A percentile compares a stretch with the other conserved stretches of the same genome.
Evolutionary conservation across 2,888 invertebrate species (phyloP).

Genomic region (Drosophila imparisetae): DNA sequence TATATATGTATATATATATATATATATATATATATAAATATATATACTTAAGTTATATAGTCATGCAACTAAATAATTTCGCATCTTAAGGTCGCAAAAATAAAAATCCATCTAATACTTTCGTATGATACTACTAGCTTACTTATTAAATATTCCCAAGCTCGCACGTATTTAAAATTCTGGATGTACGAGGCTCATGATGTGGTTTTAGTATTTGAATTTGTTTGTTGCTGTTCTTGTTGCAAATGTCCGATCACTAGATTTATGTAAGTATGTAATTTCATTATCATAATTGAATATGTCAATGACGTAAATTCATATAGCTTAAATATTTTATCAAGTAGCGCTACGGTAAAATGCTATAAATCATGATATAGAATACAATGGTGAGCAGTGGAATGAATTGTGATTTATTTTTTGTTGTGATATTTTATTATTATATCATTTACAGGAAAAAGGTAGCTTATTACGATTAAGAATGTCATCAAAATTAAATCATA

Average conservation of each 20-base stretch:
- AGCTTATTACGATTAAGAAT: background rate
- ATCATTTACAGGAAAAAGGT: background rate
- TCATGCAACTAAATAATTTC: constrained; percentile 30
- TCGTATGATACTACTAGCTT: constrained; percentile 47
- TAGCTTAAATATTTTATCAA: constrained; percentile 3
- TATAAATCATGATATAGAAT: constrained; percentile 12
- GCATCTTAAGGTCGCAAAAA: constrained; percentile 35
- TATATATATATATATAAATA: constrained; percentile 1
- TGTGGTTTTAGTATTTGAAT: constrained; percentile 9
- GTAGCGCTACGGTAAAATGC: constrained; percentile 1
- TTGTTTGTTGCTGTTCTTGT: background rate
- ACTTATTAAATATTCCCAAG: constrained; percentile 25
- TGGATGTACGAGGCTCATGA: constrained; percentile 10
- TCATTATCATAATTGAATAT: background rate
- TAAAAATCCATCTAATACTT: constrained; percentile 69
- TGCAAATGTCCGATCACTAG: background rate
- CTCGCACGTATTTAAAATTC: constrained; percentile 7
- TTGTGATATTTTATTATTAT: background rate
- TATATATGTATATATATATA: background rate
- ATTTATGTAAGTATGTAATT: background rate
- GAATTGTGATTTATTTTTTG: constrained; percentile 7
- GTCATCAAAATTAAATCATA: background rate
- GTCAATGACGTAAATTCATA: constrained; percentile 8
- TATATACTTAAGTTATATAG: constrained; percentile 27
- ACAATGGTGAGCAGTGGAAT: constrained; percentile 4